Percentiles rank a stretch among this genome's conserved stretches.
phyloP scores from a whole-genome alignment of 2,113 vertebrate genomes.

The Pipra filicauda region DNA sequence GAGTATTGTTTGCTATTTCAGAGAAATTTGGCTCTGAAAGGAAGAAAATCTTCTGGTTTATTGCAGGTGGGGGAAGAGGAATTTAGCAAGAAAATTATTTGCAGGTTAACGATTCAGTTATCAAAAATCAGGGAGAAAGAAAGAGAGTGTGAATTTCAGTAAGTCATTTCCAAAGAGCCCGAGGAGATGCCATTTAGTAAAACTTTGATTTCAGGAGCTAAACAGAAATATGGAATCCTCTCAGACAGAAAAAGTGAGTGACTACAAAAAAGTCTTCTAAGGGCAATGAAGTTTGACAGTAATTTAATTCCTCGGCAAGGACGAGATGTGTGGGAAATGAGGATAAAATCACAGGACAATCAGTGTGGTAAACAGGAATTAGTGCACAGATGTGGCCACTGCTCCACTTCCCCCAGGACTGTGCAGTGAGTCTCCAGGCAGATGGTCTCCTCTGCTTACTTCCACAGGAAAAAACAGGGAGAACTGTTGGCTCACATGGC shows the following conservation, averaged over 20 bases:
- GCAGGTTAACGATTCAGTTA: background rate
- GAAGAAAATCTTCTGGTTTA: background rate
- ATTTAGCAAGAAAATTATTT: background rate
- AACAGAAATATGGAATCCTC: background rate
- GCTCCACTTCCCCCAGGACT: background rate
- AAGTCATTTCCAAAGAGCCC: background rate
- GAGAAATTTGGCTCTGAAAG: background rate
- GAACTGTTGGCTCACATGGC: background rate
- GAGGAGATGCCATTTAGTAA: background rate
- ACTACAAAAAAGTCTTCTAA: background rate
- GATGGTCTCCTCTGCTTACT: background rate
- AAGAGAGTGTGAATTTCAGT: background rate
- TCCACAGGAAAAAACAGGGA: background rate
- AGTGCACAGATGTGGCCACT: background rate
- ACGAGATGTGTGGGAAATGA: background rate
- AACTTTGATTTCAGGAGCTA: background rate
- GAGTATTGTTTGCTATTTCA: background rate
- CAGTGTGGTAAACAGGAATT: background rate
- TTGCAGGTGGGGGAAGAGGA: background rate
- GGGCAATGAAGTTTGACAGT: background rate
- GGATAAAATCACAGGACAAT: background rate
- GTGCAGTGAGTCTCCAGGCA: background rate
- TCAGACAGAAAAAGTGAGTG: background rate
- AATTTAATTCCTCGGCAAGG: background rate
- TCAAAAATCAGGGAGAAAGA: background rate